phyloP scores from a whole-genome alignment of 2,888 invertebrate genomes.

The Teleiodes luculella region DNA sequence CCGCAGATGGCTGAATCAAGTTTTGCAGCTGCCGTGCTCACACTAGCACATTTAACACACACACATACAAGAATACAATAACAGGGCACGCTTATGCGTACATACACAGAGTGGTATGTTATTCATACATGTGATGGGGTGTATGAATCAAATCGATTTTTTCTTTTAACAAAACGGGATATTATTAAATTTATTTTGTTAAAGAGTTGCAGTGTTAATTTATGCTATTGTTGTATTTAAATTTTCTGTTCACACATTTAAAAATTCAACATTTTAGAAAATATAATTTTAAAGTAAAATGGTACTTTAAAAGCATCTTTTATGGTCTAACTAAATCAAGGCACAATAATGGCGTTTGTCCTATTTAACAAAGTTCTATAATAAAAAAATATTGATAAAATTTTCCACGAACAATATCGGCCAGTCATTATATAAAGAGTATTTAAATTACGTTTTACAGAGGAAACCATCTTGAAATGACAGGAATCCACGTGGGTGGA shows the following conservation, averaged over 20 bases:
- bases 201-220: constrained; percentile 8
- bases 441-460: too few relatives aligned
- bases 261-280: not conserved
- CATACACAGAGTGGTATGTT: constrained; percentile 14
- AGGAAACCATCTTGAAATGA: not conserved
- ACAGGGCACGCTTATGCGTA: constrained; percentile 20
- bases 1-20: constrained; percentile 57
- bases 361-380: too few relatives aligned
- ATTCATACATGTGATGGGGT: constrained; percentile 29
- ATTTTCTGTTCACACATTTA: not conserved
- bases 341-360: too few relatives aligned
- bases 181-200: not conserved
- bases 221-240: not conserved
- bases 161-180: constrained; percentile 18
- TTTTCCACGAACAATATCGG: too few relatives aligned
- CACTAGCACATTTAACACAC: constrained; percentile 29
- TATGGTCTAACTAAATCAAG: too few relatives aligned
- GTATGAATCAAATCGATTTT: constrained; percentile 31
- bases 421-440: too few relatives aligned
- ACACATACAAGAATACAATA: constrained; percentile 26
- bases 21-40: constrained; percentile 71
- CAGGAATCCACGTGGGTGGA: too few relatives aligned
- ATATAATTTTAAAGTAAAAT: too few relatives aligned
- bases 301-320: too few relatives aligned
- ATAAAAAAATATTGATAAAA: not conserved